phyloP scores from a whole-genome alignment of 2,797 vertebrate genomes.

The Eutrigla gurnardus region DNA sequence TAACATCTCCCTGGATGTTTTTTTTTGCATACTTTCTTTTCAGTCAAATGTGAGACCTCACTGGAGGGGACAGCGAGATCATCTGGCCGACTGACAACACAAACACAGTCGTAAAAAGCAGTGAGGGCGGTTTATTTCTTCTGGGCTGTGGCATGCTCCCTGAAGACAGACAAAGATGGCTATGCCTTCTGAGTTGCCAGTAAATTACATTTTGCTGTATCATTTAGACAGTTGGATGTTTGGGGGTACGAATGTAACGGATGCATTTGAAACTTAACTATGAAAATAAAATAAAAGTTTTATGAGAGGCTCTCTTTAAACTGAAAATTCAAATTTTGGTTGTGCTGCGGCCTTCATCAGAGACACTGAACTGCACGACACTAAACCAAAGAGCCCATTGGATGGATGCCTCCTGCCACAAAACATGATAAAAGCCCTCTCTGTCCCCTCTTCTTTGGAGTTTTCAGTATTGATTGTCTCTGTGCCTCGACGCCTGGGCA shows the following conservation, averaged over 20 bases:
- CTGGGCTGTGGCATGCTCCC: constrained; percentile 63
- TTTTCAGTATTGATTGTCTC: constrained; percentile 24
- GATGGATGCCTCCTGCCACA: constrained; percentile 26
- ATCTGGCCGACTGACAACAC: constrained; percentile 74
- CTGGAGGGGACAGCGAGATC: constrained; percentile 43
- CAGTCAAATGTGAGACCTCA: constrained; percentile 58
- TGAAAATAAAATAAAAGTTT: constrained; percentile 27
- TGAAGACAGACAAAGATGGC: constrained; percentile 49
- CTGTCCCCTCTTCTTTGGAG: constrained; percentile 13
- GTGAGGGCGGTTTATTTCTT: constrained; percentile 69
- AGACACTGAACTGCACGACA: constrained; percentile 20
- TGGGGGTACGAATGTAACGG: constrained; percentile 6
- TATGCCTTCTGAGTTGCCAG: constrained; percentile 18
- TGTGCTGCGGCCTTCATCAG: constrained; percentile 21
- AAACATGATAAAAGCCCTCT: constrained; percentile 33
- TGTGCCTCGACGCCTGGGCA: constrained; percentile 10
- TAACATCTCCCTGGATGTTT: constrained; percentile 50
- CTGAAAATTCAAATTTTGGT: constrained; percentile 37
- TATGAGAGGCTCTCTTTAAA: constrained; percentile 20
- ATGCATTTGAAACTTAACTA: constrained; percentile 29
- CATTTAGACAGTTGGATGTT: constrained; percentile 28
- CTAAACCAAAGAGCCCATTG: constrained; percentile 43
- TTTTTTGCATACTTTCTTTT: constrained; percentile 41
- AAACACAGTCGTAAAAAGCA: constrained; percentile 75
- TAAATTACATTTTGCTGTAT: constrained; percentile 46